phyloP scores from a whole-genome alignment of 2,113 vertebrate species.

The Serilophus lunatus region DNA sequence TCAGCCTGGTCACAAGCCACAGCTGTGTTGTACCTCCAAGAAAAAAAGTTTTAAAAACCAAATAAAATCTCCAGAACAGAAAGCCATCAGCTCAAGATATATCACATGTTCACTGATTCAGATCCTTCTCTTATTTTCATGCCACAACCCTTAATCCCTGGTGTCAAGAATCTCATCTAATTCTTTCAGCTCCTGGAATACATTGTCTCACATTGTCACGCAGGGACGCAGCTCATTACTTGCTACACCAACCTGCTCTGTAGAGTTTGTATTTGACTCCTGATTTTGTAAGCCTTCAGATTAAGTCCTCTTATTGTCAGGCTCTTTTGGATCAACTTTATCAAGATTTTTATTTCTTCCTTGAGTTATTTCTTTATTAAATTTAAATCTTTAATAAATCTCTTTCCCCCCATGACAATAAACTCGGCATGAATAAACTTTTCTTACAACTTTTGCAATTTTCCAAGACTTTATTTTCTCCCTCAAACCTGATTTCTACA shows the following conservation, averaged over 20 bases:
- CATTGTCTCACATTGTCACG: not conserved
- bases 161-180: slow-evolving; percentile 58
- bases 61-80: slow-evolving; percentile 7
- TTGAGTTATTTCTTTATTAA: slow-evolving; percentile 73
- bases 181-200: slow-evolving; percentile 26
- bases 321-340: slow-evolving; percentile 57
- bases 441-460: slow-evolving; percentile 15
- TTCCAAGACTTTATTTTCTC: slow-evolving; percentile 4
- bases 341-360: slow-evolving; percentile 69
- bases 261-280: not conserved
- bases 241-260: not conserved
- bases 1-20: not conserved
- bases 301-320: slow-evolving; percentile 51
- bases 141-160: slow-evolving; percentile 13
- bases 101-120: not conserved
- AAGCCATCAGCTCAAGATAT: not conserved
- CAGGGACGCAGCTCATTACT: not conserved
- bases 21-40: not conserved
- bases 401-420: slow-evolving; percentile 59
- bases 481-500: not conserved
- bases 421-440: slow-evolving; percentile 52
- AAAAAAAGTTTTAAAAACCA: not conserved
- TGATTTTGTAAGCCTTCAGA: slow-evolving; percentile 37
- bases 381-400: slow-evolving; percentile 74
- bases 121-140: slow-evolving; percentile 35